Evolutionary conservation across 2,888 invertebrate species (phyloP).

Genomic region (Parnassius apollo): DNA sequence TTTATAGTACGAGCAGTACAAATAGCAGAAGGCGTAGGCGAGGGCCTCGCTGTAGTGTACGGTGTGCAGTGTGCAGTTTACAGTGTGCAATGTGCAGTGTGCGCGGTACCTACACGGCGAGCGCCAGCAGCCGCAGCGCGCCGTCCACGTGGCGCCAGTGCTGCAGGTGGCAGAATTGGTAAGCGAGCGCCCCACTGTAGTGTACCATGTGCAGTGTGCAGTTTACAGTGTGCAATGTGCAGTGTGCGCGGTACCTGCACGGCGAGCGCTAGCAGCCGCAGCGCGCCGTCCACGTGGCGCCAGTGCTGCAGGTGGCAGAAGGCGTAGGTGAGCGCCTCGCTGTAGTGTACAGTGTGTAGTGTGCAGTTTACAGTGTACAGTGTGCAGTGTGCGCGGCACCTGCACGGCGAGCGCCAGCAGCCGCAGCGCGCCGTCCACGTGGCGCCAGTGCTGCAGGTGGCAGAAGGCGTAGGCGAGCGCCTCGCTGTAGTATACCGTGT

Average conservation of each 20-base stretch:
- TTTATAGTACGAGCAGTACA: too few species aligned
- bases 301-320: slow-evolving; percentile 97
- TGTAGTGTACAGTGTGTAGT: slow-evolving; percentile 81
- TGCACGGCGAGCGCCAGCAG: slow-evolving; percentile 88
- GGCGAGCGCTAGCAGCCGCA: slow-evolving; percentile 85
- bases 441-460: slow-evolving; percentile 79
- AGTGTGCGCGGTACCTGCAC: slow-evolving; percentile 18
- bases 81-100: neutral
- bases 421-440: slow-evolving; percentile 97
- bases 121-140: slow-evolving; percentile 88
- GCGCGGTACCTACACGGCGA: slow-evolving; percentile 19
- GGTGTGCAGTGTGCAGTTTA: too few species aligned
- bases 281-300: slow-evolving; percentile 96
- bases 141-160: slow-evolving; percentile 98
- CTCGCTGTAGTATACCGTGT: slow-evolving; percentile 91
- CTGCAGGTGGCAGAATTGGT: slow-evolving; percentile 95
- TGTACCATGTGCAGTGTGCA: slow-evolving; percentile 52
- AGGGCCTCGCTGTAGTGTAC: slow-evolving; percentile 36
- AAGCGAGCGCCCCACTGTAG: slow-evolving; percentile 97
- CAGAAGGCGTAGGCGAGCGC: slow-evolving; percentile 30
- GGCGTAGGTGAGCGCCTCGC: slow-evolving; percentile 97
- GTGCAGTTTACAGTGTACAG: neutral
- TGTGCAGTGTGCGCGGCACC: slow-evolving; percentile 6
- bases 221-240: neutral
- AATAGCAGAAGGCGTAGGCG: slow-evolving; percentile 24